Percentiles rank a stretch among this genome's conserved stretches.
Conservation (phyloP, 2,888 invertebrate genomes). For the Sepiola atlantica region DNA sequence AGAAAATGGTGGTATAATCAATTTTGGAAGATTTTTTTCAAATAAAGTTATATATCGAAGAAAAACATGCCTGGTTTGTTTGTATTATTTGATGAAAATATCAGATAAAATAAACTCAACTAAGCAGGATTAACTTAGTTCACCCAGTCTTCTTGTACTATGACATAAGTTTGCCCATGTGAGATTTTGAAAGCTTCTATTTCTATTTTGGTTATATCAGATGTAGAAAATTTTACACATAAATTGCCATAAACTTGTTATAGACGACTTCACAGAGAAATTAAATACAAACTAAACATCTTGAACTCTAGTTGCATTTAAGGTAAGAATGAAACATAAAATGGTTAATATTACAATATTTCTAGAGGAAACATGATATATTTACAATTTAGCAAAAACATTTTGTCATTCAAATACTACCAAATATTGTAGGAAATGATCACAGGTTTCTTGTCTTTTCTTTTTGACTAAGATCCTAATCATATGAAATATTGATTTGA, state of each 20-base stretch:
- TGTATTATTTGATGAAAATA: not conserved
- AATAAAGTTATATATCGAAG: not conserved
- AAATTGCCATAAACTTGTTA: not conserved
- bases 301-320: not conserved
- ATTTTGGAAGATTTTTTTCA: not conserved
- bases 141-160: not conserved
- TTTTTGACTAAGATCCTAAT: not conserved
- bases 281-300: not conserved
- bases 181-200: not conserved
- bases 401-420: not conserved
- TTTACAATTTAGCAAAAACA: not conserved
- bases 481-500: not conserved
- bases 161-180: not conserved
- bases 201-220: not conserved
- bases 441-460: not conserved
- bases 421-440: slow-evolving; percentile 11
- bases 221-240: not conserved
- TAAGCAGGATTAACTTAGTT: not conserved
- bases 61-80: not conserved
- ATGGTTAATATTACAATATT: not conserved
- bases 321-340: not conserved
- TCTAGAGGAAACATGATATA: not conserved
- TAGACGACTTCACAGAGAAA: not conserved
- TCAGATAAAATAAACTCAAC: not conserved
- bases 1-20: not conserved